These are phyloP conservation scores for Periparus ater DNA, from an alignment of 2,797 vertebrate species.

Conservation along the genomic window DNA sequence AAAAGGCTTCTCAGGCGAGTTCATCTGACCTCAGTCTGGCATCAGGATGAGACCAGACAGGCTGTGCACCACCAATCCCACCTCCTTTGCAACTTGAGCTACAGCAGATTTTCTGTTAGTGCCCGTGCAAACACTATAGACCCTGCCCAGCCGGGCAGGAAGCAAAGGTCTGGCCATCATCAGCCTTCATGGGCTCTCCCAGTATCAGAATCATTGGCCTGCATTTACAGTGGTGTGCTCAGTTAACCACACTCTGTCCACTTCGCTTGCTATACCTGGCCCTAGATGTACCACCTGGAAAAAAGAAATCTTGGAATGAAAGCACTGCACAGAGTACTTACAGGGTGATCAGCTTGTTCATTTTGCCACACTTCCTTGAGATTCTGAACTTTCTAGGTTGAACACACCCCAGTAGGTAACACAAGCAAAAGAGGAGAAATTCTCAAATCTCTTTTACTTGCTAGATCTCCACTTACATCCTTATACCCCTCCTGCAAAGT, in stretches of 20 bases:
- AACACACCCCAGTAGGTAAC: not conserved
- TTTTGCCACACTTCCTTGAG: not conserved
- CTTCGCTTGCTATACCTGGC: not conserved
- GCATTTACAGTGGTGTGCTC: not conserved
- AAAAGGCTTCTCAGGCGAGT: not conserved
- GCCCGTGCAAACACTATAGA: not conserved
- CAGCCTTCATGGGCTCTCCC: not conserved
- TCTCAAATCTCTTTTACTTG: not conserved
- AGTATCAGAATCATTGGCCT: not conserved
- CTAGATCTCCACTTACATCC: not conserved
- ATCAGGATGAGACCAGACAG: not conserved
- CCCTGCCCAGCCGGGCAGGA: not conserved
- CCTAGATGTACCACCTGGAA: not conserved
- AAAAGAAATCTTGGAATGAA: not conserved
- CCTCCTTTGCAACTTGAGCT: not conserved
- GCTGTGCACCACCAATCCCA: not conserved
- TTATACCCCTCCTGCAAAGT: not conserved
- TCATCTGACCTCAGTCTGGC: not conserved
- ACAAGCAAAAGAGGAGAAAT: not conserved
- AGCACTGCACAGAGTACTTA: not conserved
- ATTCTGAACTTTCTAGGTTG: not conserved
- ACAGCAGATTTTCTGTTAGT: not conserved
- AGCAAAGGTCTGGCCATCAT: not conserved
- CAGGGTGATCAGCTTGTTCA: not conserved
- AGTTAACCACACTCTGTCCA: not conserved